Evolutionary conservation across 2,113 vertebrate genomes (phyloP).

Genomic region (Poecile atricapillus): DNA sequence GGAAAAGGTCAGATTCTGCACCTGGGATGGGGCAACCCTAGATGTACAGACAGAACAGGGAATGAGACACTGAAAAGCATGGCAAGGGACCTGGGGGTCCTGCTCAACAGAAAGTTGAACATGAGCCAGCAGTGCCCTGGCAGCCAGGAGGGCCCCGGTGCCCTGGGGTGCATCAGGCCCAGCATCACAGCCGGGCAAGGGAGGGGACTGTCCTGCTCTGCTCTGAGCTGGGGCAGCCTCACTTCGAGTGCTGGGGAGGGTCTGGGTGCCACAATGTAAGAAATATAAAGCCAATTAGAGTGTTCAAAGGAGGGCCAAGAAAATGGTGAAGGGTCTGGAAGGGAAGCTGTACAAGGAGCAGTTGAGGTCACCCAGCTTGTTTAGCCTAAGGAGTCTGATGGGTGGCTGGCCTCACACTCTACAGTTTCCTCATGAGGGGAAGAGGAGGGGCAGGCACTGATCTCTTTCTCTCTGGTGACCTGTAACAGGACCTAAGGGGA

Average conservation of each 20-base stretch:
- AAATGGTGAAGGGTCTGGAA: background rate
- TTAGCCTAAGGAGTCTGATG: background rate
- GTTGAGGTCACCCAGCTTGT: background rate
- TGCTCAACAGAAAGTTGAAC: fast-evolving
- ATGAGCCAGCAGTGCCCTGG: background rate
- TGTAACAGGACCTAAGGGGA: background rate
- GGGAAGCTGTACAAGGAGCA: background rate
- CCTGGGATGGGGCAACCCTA: background rate
- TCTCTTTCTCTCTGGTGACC: background rate
- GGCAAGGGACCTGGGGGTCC: fast-evolving
- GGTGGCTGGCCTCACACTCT: background rate
- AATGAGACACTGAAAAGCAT: background rate
- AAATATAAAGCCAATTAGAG: background rate
- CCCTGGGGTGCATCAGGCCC: background rate
- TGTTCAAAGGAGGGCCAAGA: too few species aligned
- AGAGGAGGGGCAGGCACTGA: background rate
- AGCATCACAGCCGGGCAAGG: fast-evolving
- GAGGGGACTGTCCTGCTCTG: background rate
- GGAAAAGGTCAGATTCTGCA: background rate
- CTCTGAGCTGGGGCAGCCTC: background rate
- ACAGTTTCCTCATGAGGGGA: background rate
- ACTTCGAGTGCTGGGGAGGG: fast-evolving
- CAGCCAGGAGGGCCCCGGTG: fast-evolving
- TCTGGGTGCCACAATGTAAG: fast-evolving
- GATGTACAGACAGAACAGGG: background rate